Evolutionary conservation across 1,140 invertebrate genomes (phyloP).

Genomic region (Cardiocondyla obscurior): DNA sequence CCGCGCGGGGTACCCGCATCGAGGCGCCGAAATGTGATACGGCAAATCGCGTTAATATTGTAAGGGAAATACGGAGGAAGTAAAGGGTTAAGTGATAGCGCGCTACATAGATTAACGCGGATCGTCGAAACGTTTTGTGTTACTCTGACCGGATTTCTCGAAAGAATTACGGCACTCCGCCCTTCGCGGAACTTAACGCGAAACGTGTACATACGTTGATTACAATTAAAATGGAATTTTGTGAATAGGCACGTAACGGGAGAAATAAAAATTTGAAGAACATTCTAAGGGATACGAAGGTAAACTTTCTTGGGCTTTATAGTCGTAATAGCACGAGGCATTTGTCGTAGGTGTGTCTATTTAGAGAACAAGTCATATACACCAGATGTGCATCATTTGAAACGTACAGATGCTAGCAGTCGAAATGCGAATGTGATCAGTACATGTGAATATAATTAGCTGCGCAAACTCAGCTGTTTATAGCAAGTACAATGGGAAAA

Average conservation of each 20-base stretch:
- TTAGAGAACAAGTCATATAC: not conserved
- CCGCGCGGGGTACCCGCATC: slow-evolving; percentile 33
- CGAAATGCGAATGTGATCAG: not conserved
- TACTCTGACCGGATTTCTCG: not conserved
- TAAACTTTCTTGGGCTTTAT: not conserved
- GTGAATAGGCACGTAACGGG: not conserved
- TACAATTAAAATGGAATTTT: not conserved
- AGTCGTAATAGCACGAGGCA: not conserved
- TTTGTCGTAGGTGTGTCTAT: not conserved
- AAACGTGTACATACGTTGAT: not conserved
- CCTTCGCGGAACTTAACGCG: not conserved
- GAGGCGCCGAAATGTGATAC: slow-evolving; percentile 37
- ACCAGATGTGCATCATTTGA: not conserved
- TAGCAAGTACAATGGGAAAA: slow-evolving; percentile 4
- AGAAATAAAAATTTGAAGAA: not conserved
- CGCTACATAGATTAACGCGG: slow-evolving; percentile 5
- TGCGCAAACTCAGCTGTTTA: not conserved
- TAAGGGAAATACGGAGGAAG: slow-evolving; percentile 15
- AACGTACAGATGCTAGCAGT: not conserved
- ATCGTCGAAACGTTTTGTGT: slow-evolving; percentile 9
- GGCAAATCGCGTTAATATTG: slow-evolving; percentile 21
- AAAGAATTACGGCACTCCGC: not conserved
- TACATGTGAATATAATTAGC: slow-evolving; percentile 20
- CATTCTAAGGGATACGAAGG: too few relatives aligned
- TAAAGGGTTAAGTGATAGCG: slow-evolving; percentile 2